Base-by-base conservation (phyloP, 2,888 invertebrate genomes). In the Anthophora plumipes region DNA sequence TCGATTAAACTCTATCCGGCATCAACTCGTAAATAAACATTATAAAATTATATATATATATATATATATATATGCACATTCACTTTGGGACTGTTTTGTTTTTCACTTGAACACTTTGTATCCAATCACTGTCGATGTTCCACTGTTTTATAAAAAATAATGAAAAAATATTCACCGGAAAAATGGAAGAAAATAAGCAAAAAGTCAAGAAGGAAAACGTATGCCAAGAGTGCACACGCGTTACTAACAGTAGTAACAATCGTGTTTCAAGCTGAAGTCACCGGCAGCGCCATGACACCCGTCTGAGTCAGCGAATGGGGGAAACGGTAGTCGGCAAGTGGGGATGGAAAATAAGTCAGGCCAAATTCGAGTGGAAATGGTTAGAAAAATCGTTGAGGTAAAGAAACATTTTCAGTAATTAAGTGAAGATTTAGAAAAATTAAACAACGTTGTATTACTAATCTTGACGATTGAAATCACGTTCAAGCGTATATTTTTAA, bases 221-320 rank as follows among this genome's bases (percentile, higher is more conserved):
- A 59, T 63, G 1, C 25, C 20, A 52, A 39, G 63, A 63, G 63
- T 57, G 76, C 70, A 64, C 79, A 70, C 76, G 76, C 79, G 76
- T 76, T 76, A 79, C 79, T 79, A 75, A 52, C 68, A 69, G 55
- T 69, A 50, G 48, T 46, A 68, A 68, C 41, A 57, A 68, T 31
- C 52, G 59, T 41, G 60, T 66, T 74, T 68, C 77, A 74, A 77
- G 74, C 67, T 73, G 25, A 50, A 64, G 64, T 64, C 77, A 66
- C 79, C 79, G 79, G 79, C 71, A 50, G 20, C 50, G 61, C 79
- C 71, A 57, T 63, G 79, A 80, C 54, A 61, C 66, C 17, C 25
- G 41, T 57, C 60, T 39, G 60, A 77, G 66, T 66, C 79, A 77
- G 66, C 70, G 48, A 77, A 64, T 70, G 48, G 55, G 68, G 48